A percentile compares a stretch with the other conserved stretches of the same genome.
Evolutionary conservation across 2,888 invertebrate species (phyloP).

Genomic region (Timema podura): DNA sequence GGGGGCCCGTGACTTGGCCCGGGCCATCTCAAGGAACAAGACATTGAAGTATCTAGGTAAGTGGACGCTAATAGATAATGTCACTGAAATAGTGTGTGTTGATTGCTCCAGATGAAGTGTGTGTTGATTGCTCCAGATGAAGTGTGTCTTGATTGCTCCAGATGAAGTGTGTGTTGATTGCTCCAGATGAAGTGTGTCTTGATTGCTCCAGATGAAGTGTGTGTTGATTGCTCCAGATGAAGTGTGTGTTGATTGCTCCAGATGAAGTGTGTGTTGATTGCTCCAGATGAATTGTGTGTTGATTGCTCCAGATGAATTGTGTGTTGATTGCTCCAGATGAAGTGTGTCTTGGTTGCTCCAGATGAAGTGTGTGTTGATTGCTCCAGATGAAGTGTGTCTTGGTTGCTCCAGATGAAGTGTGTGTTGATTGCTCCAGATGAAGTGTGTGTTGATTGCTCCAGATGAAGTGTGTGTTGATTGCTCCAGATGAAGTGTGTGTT

Average conservation of each 20-base stretch:
- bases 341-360: no score
- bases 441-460: no score
- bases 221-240: conserved; percentile 33
- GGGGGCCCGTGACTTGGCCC: conserved; percentile 39
- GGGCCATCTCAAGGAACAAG: conserved; percentile 40
- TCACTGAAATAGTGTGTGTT: no score
- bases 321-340: conserved; percentile 33
- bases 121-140: no score
- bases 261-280: background rate
- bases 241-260: no score
- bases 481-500: conserved; percentile 35
- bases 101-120: no score
- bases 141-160: no score
- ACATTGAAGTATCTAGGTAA: conserved; percentile 37
- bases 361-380: background rate
- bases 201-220: no score
- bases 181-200: conserved; percentile 34
- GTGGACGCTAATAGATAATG: background rate
- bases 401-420: no score
- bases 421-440: conserved; percentile 33
- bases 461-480: background rate
- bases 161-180: background rate
- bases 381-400: conserved; percentile 34
- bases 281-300: conserved; percentile 35
- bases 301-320: no score